Base-by-base conservation (phyloP, 1,140 invertebrate genomes). In the Drosophila auraria region DNA sequence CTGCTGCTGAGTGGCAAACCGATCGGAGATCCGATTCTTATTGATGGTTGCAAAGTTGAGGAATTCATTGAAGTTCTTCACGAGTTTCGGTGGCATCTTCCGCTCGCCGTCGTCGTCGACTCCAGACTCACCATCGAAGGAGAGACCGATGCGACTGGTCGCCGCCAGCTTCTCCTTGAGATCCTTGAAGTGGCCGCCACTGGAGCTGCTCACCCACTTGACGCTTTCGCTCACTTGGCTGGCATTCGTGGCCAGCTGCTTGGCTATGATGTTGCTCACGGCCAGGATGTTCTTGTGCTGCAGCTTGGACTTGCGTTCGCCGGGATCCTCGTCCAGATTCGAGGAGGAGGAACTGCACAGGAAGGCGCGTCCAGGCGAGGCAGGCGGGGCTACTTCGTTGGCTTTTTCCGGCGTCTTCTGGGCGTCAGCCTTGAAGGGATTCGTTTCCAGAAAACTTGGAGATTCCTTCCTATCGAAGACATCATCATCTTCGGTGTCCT, bases 41-140 rank as follows among this genome's bases (percentile, higher is more conserved):
- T 95, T 96, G 2, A 95, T 93, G 12, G 95, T 94, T 15, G 96
- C 95, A 83, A 97, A 96, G 79, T 96, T 97, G 0, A 97, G 93
- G 91, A 97, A 97, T 92, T 97, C 96, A 80, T 97, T 97, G n/a
- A 97, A 94, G 93, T 97, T 97, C 92, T 96, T 97, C 2, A 97
- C 96, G 72, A 97, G 95, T 81, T 95, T 95, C 1, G 92, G 92
- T 23, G 92, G 92, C n/a, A 92, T 92, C 45, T 82, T 82, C 1
- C 73, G 49, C 3, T 74, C 71, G 1, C 47, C 56, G 7, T 66
- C 65, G 9, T 47, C 66, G 49, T 63, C 20, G 20, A 20, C 47
- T 0, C 33, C 51, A 0, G 38, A 42, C 27, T 77, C 83, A 0
- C 42, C 63, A 45, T 72, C 65, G 42, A 64, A 45, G 44, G 83